A percentile compares a stretch with the other conserved stretches of the same genome.
These are phyloP conservation scores for Cyanoderma ruficeps DNA, from an alignment of 2,113 vertebrate genomes.

Conservation along the genomic window DNA sequence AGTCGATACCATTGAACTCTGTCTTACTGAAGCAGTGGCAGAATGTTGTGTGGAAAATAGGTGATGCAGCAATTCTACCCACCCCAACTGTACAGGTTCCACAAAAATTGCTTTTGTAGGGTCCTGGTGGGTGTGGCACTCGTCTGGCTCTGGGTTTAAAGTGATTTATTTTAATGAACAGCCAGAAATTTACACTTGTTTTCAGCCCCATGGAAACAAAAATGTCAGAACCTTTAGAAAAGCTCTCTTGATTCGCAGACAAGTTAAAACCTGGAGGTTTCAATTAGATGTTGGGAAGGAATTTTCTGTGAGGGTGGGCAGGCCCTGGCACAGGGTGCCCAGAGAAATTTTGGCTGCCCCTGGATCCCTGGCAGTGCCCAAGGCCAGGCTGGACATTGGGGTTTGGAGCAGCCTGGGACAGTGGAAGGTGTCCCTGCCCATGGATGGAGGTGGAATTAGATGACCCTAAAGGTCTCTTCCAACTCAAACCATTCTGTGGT, in stretches of 20 bases:
- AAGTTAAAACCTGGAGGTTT: neutral
- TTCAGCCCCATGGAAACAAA: neutral
- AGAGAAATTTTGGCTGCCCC: neutral
- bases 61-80: neutral
- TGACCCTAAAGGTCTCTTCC: neutral
- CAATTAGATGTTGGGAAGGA: rapidly evolving
- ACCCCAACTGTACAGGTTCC: neutral
- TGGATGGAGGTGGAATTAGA: rapidly evolving
- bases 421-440: neutral
- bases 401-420: rapidly evolving
- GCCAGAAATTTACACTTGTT: neutral
- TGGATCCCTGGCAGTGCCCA: neutral
- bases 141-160: neutral
- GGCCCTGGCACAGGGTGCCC: neutral
- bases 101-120: neutral
- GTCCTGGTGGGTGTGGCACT: neutral
- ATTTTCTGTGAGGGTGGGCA: rapidly evolving
- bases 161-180: neutral
- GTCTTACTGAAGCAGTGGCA: neutral
- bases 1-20: neutral
- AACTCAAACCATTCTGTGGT: neutral
- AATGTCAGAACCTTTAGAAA: neutral
- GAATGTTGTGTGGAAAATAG: rapidly evolving
- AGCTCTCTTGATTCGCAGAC: no score
- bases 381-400: neutral